Conservation (phyloP, 2,888 invertebrate genomes). For the Agriopis aurantiaria region DNA sequence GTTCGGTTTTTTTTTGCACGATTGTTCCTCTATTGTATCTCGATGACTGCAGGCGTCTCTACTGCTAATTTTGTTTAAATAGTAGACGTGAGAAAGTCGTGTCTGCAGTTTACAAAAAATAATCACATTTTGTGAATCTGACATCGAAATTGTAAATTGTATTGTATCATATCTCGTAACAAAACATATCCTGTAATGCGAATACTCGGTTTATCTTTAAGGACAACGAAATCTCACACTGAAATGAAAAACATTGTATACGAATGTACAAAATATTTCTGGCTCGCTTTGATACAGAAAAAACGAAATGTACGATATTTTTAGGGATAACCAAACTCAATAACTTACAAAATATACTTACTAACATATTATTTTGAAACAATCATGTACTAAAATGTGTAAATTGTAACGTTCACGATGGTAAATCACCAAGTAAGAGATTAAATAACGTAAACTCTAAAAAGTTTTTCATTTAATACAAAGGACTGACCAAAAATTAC, state of each 20-base stretch:
- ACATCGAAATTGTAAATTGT: constrained; percentile 52
- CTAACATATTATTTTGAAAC: constrained; percentile 73
- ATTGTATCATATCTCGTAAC: constrained; percentile 74
- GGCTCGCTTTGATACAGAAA: constrained; percentile 64
- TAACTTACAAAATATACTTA: constrained; percentile 65
- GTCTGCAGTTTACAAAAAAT: constrained; percentile 33
- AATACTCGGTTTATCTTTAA: constrained; percentile 62
- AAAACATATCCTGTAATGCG: constrained; percentile 78
- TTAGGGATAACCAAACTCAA: constrained; percentile 68
- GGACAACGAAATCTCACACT: constrained; percentile 69
- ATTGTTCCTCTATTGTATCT: not conserved
- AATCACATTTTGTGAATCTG: constrained; percentile 50
- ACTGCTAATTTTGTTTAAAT: not conserved
- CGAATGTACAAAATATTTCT: constrained; percentile 67
- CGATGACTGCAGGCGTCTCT: too few species aligned
- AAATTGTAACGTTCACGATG: constrained; percentile 80
- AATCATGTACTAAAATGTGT: constrained; percentile 76
- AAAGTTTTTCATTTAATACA: constrained; percentile 53
- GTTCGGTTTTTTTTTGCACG: too few species aligned
- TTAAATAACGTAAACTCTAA: constrained; percentile 71
- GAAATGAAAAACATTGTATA: constrained; percentile 74
- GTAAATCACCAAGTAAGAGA: constrained; percentile 77
- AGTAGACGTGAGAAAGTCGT: not conserved
- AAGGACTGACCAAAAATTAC: too few species aligned
- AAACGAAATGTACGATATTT: constrained; percentile 66